Percentiles rank a stretch among this genome's conserved stretches.
phyloP scores from a whole-genome alignment of 2,113 vertebrate species.

The Mixornis gularis region DNA sequence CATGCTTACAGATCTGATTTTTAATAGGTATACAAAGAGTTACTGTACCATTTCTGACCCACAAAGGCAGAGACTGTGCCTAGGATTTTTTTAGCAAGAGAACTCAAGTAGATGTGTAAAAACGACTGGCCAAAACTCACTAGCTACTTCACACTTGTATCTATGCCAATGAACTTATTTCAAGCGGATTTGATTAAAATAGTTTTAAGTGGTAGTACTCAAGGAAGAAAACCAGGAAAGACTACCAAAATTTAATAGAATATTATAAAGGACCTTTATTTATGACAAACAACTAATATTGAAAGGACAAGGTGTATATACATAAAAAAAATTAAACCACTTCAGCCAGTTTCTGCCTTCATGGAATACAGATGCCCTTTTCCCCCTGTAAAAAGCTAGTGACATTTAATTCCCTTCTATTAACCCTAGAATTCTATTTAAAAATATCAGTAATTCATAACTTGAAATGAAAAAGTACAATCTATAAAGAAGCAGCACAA shows the following conservation, averaged over 20 bases:
- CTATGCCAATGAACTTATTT: neutral
- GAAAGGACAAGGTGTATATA: accelerated
- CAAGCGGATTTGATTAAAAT: neutral
- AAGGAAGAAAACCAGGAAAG: neutral
- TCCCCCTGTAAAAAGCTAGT: neutral
- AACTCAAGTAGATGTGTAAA: accelerated
- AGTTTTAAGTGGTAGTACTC: neutral
- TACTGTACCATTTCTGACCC: neutral
- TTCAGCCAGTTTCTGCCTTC: neutral
- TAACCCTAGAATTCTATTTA: neutral
- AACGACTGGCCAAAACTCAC: accelerated
- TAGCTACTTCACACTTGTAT: accelerated
- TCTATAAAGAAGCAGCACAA: neutral
- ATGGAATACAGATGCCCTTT: neutral
- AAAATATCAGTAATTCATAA: neutral
- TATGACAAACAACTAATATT: accelerated
- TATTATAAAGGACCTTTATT: accelerated
- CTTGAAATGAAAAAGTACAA: neutral
- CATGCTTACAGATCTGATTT: no score
- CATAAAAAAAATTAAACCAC: neutral
- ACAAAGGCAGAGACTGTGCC: accelerated
- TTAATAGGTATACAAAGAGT: neutral
- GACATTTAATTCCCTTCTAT: neutral
- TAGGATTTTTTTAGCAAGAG: accelerated
- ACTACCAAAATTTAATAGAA: no score